Evolutionary conservation across 2,113 vertebrate species (phyloP).

Genomic region (Tylochromis polylepis): DNA sequence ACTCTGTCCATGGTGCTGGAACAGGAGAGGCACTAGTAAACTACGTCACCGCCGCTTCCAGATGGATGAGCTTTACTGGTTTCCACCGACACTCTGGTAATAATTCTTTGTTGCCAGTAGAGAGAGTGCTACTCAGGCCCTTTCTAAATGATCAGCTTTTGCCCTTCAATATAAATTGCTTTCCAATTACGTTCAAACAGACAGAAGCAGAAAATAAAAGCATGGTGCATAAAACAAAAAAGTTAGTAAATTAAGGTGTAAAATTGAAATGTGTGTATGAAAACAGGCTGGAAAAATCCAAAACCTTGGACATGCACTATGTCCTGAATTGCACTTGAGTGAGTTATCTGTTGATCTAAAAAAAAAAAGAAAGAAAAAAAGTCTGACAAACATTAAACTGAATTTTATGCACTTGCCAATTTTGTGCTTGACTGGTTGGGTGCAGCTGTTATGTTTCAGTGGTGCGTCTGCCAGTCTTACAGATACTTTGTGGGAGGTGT

Average conservation of each 20-base stretch:
- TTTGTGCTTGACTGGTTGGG: neutral
- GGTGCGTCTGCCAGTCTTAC: neutral
- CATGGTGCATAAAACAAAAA: neutral
- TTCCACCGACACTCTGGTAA: neutral
- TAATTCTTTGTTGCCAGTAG: neutral
- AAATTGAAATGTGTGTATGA: neutral
- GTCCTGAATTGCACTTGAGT: neutral
- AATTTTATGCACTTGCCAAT: neutral
- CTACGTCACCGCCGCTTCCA: neutral
- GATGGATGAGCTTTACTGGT: neutral
- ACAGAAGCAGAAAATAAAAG: neutral
- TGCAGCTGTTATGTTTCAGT: neutral
- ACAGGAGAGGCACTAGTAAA: neutral
- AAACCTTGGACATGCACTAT: neutral
- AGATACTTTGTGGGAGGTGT: neutral
- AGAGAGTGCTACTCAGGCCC: neutral
- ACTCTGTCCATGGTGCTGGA: conserved; percentile 71
- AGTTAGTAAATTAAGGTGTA: neutral
- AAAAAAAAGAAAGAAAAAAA: neutral
- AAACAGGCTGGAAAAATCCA: neutral
- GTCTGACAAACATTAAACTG: neutral
- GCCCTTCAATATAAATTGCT: neutral
- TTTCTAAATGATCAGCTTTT: neutral
- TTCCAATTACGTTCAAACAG: neutral
- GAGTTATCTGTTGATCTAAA: neutral